Conservation (phyloP, 2,888 invertebrate genomes). For the Drosophila anceps region DNA sequence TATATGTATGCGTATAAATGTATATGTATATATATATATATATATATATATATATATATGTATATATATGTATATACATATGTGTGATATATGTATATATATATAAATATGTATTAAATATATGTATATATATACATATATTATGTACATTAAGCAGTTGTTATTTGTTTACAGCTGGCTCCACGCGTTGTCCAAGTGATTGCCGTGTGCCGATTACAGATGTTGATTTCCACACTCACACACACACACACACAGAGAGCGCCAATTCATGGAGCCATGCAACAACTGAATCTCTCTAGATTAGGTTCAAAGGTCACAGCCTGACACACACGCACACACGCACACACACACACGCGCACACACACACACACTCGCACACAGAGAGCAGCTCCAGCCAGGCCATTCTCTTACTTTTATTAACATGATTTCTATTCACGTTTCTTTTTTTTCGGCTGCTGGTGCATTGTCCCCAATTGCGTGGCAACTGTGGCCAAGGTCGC, state of each 20-base stretch:
- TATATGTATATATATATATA: background rate
- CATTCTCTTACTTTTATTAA: constrained; percentile 8
- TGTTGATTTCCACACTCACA: constrained; percentile 34
- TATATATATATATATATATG: background rate
- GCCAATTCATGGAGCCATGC: constrained; percentile 39
- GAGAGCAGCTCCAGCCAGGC: constrained; percentile 1
- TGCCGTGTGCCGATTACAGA: constrained; percentile 65
- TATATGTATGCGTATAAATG: constrained; percentile 3
- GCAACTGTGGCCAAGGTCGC: constrained; percentile 49
- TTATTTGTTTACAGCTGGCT: constrained; percentile 53
- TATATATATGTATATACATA: background rate
- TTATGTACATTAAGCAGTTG: constrained; percentile 23
- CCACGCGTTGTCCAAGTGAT: constrained; percentile 72
- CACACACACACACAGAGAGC: background rate
- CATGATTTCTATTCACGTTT: constrained; percentile 9
- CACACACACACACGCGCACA: background rate
- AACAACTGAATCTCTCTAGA: constrained; percentile 34
- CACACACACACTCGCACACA: too few relatives aligned
- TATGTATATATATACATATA: background rate
- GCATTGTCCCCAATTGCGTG: constrained; percentile 43
- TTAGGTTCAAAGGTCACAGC: constrained; percentile 56
- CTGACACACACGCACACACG: constrained; percentile 8
- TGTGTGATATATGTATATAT: background rate
- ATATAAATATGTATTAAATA: background rate
- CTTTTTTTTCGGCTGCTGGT: constrained; percentile 28